Evolutionary conservation across 1,140 invertebrate species (phyloP), one percentile per base, ranked within the genome.

Genomic region (Hycleus cichorii): DNA sequence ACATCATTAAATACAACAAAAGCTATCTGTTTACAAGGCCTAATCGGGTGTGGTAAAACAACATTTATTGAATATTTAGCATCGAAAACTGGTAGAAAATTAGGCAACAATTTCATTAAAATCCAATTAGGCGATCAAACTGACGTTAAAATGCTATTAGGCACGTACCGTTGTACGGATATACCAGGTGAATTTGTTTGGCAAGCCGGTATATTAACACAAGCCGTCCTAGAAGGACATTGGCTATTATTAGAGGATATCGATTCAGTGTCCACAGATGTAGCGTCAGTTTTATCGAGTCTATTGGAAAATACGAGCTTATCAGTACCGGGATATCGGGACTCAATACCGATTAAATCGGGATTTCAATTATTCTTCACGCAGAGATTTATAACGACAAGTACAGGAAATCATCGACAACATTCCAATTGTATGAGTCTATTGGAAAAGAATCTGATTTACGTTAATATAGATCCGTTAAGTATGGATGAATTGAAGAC

Each of bases 181-280:
- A 81, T 96, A 39, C 95, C 95, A 3, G 96, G 96, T 39, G 92
- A 99, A 76, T 99, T 99, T 78, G 74, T 95, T 27, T 99, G 96
- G 96, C 84, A 90, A 64, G 87, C 95, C 5, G 97, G 97, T 43
- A 85, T 92, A 50, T 73, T 97, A 25, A 92, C 93, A 4, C 83
- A 89, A 82, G 94, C 93, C 55, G 88, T 98, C 4, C 80, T 83
- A 59, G 79, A 88, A 68, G 94, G 94, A 0, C 83, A 90, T 70
- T 97, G 97, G 93, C 75, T 99, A 44, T 75, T 99, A 0, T 73
- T 99, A 40, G 97, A 99, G 81, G 97, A 99, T 73, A 86, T 99
- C 55, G 95, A 99, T 70, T 86, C 84, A 64, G 95, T 94, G 8
- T 89, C 90, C 5, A 82, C 91, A 69, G 97, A 99, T 76, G 91